Percentiles rank a stretch among this genome's conserved stretches.
phyloP scores from a whole-genome alignment of 2,888 invertebrate genomes.

The Blastobasis lacticolella region DNA sequence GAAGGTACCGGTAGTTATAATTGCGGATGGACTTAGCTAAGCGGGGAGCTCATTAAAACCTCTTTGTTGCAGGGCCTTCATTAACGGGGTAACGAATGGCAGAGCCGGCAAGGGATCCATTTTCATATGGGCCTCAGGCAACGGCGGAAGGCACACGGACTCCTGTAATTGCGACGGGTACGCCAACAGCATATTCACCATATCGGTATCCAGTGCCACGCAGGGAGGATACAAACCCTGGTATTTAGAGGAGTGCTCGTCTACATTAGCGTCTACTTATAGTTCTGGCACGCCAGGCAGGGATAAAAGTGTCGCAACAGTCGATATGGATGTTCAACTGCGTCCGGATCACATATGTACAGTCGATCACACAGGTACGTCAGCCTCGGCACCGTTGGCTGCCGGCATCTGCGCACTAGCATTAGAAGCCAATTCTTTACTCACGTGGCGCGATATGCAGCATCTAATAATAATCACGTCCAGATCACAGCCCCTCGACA shows the following conservation, averaged over 20 bases:
- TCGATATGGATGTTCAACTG: slow-evolving; percentile 91
- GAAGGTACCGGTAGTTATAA: slow-evolving; percentile 59
- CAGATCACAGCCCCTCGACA: slow-evolving; percentile 88
- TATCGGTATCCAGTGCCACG: slow-evolving; percentile 98
- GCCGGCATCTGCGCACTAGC: slow-evolving; percentile 96
- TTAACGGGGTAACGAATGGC: slow-evolving; percentile 94
- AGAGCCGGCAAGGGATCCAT: slow-evolving; percentile 95
- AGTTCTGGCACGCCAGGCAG: slow-evolving; percentile 95
- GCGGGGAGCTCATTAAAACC: slow-evolving; percentile 54
- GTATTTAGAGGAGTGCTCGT: slow-evolving; percentile 99
- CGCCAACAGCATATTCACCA: slow-evolving; percentile 98
- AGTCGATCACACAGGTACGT: slow-evolving; percentile 93
- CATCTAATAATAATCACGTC: slow-evolving; percentile 95
- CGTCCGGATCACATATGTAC: slow-evolving; percentile 92
- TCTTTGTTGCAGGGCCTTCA: slow-evolving; percentile 83
- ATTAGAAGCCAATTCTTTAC: slow-evolving; percentile 91
- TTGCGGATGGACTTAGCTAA: slow-evolving; percentile 24
- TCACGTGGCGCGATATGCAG: slow-evolving; percentile 99
- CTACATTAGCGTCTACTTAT: slow-evolving; percentile 98
- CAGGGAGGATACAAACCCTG: slow-evolving; percentile 97
- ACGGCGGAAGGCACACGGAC: slow-evolving; percentile 95
- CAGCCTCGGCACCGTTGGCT: slow-evolving; percentile 94
- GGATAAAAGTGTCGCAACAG: slow-evolving; percentile 92
- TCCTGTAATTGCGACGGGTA: slow-evolving; percentile 99
- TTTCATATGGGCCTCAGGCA: slow-evolving; percentile 98